A percentile compares a stretch with the other conserved stretches of the same genome.
phyloP scores from a whole-genome alignment of 2,888 invertebrate genomes.

The Anticlea derivata region DNA sequence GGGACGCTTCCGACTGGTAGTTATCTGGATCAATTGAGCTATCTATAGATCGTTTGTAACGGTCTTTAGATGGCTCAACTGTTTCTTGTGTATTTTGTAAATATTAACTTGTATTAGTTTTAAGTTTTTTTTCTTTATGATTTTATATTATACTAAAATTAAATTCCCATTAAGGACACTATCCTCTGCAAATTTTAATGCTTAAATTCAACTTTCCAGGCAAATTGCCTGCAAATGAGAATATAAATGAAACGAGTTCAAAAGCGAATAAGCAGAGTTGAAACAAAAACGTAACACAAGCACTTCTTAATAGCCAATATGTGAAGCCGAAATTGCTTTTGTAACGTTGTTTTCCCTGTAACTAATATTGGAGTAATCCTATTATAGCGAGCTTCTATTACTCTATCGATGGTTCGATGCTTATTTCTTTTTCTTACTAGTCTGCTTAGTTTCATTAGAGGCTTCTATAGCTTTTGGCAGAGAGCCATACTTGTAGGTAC shows the following conservation, averaged over 20 bases:
- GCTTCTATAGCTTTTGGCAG: conserved; percentile 29
- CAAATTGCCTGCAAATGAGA: conserved; percentile 24
- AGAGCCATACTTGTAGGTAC: neutral
- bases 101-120: too few relatives aligned
- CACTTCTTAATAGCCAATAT: conserved; percentile 80
- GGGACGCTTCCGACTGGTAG: too few relatives aligned
- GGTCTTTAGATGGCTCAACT: too few relatives aligned
- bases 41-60: too few relatives aligned
- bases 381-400: conserved; percentile 66
- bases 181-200: conserved; percentile 13
- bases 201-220: conserved; percentile 9
- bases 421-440: conserved; percentile 46
- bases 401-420: conserved; percentile 40
- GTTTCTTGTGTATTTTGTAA: too few relatives aligned
- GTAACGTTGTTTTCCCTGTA: conserved; percentile 75
- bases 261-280: conserved; percentile 39
- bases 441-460: conserved; percentile 31
- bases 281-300: conserved; percentile 43
- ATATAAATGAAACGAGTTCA: conserved; percentile 36
- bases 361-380: conserved; percentile 74
- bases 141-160: too few relatives aligned
- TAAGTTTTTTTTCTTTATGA: too few relatives aligned
- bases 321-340: conserved; percentile 80
- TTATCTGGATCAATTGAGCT: too few relatives aligned
- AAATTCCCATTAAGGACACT: conserved; percentile 3